A percentile compares a stretch with the other conserved stretches of the same genome.
These are phyloP conservation scores for Aegithalos caudatus DNA, from an alignment of 2,113 vertebrate genomes.

Conservation along the genomic window DNA sequence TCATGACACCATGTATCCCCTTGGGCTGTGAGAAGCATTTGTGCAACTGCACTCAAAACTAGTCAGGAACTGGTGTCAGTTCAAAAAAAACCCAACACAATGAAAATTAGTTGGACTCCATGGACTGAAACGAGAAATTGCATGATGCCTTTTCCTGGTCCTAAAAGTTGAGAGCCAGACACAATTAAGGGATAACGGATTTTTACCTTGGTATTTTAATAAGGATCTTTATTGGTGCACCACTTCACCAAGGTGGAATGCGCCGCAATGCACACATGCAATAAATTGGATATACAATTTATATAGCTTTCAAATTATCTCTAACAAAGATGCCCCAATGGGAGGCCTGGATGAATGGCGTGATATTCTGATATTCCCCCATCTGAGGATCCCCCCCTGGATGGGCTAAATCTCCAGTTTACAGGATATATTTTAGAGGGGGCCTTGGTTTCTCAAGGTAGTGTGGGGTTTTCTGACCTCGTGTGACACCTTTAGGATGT, in stretches of 20 bases:
- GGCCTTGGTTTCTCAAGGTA: neutral
- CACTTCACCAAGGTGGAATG: rapidly evolving
- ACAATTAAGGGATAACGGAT: neutral
- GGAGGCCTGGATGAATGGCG: neutral
- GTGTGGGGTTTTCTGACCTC: rapidly evolving
- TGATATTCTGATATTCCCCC: neutral
- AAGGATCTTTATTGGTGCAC: neutral
- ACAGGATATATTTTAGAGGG: neutral
- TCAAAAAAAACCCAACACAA: neutral
- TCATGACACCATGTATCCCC: neutral
- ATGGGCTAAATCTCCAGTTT: neutral
- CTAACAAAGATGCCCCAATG: neutral
- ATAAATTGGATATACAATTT: rapidly evolving
- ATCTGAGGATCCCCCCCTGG: neutral
- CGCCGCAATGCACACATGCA: rapidly evolving
- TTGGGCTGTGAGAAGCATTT: neutral
- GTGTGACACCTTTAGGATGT: neutral
- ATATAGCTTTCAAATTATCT: neutral
- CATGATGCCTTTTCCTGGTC: neutral
- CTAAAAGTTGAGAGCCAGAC: neutral
- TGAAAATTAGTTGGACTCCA: neutral
- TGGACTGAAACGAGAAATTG: rapidly evolving
- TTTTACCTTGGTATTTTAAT: neutral
- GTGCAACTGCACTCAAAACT: neutral
- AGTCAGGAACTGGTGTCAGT: neutral